Conservation (phyloP, 2,888 invertebrate species). For the Sinelater perroti region DNA sequence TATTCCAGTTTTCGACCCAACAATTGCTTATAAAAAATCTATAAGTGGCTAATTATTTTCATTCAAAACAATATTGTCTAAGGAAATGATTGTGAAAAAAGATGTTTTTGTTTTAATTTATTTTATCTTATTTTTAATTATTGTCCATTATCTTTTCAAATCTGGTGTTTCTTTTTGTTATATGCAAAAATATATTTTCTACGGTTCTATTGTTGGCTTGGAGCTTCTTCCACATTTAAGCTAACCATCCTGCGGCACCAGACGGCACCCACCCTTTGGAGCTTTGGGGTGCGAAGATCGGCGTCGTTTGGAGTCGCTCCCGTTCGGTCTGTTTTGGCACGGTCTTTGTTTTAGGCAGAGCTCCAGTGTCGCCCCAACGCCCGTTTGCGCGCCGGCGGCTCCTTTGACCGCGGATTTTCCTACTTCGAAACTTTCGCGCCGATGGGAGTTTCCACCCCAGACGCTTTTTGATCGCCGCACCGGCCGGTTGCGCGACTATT, state of each 20-base stretch:
- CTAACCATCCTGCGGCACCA: conserved; percentile 3
- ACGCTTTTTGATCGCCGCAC: neutral
- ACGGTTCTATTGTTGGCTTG: too few relatives aligned
- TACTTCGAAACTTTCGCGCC: neutral
- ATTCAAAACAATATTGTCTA: too few relatives aligned
- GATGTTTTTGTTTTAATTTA: too few relatives aligned
- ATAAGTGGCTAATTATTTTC: too few relatives aligned
- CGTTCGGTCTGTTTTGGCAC: conserved; percentile 26
- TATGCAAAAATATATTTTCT: too few relatives aligned
- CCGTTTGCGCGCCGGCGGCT: conserved; percentile 13
- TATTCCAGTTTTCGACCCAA: too few relatives aligned
- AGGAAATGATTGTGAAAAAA: too few relatives aligned
- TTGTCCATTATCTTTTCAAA: too few relatives aligned
- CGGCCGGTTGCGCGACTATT: neutral
- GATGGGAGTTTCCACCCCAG: neutral
- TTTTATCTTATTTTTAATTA: too few relatives aligned
- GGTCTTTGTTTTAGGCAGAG: conserved; percentile 25
- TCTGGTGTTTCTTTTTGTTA: too few relatives aligned
- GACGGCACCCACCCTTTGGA: conserved; percentile 16
- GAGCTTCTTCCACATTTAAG: conserved; percentile 9
- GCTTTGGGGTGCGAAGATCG: conserved; percentile 17
- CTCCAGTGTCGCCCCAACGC: conserved; percentile 17
- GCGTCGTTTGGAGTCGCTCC: conserved; percentile 24
- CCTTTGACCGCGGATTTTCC: neutral
- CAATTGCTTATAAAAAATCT: too few relatives aligned